Base-by-base conservation (phyloP, 2,888 invertebrate species). In the Eristalis pertinax region DNA sequence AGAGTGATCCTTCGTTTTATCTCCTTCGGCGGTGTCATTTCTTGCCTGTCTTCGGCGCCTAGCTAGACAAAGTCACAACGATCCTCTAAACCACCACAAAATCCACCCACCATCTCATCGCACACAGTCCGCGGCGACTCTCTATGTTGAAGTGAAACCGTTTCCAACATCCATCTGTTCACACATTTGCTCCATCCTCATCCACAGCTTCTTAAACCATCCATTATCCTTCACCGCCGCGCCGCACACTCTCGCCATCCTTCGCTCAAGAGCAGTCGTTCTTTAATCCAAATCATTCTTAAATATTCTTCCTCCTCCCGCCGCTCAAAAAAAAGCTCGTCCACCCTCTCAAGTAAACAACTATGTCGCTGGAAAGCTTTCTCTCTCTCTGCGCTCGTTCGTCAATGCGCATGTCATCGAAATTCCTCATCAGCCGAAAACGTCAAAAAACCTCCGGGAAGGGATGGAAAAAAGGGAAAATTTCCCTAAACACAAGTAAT, bases 401-500 rank as follows among this genome's bases (percentile, higher is more conserved):
- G 15, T 3, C 26, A 68, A 13, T 22, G 80, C 87, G 87, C 87
- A 80, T 69, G 84, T 5, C 63, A 15, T 13, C 19, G 7, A 50
- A 22, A 13, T 26, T 38, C 50, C 32, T 7, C 32, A 5, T 26
- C 69, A n/a, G 19, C 11, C 7, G 15, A 75, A 87, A 83, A 87
- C 63, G 86, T 87, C 86, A 87, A 87, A 86, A 86, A 43, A 50
- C 7, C 19, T 10, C 10, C 43, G n/a, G 19, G 4, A 50, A 26
- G 26, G 26, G 26, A 5, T 19, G 50, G n/a, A 50, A 19, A 5
- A 50, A 19, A n/a, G n/a, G 43, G 1, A 22, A 82, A 77, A 74
- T 84, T 84, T 84, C 84, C 87, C 87, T 76, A 87, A 87, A 84
- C 87, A 87, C 68, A 8, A n/a, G 4, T 19, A 68, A 69, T 41